Evolutionary conservation across 2,888 invertebrate species (phyloP), one percentile per base, ranked within the genome.

Genomic region (Hyalella azteca): DNA sequence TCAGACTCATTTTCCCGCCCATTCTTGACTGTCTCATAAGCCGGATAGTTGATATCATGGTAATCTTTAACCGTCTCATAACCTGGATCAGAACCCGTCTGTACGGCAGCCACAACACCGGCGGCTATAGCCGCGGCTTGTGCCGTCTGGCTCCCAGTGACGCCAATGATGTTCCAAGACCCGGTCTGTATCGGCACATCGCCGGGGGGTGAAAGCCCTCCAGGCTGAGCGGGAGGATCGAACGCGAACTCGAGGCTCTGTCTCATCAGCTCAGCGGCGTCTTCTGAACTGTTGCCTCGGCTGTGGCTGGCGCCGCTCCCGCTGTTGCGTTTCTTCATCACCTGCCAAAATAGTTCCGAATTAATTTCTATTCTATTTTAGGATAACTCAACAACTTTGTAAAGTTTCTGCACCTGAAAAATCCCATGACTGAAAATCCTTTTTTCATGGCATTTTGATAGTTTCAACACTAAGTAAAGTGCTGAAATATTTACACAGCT

Each of bases 51-150:
- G 19, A 66, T 32, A 13, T 66, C 66, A 36, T 66, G 32, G 26
- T 66, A 66, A 26, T 82, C 82, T n/a, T 82, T 79, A 22, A 84
- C 84, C 3, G 84, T 84, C 54, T 84, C 84, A 79, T 84, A 84
- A 0, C 84, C 84, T 39, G 82, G 84, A 26, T 84, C 84, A 26
- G 84, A 81, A 36, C 66, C 29, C 36, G 66, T 66, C 7, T 66
- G 66, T 3, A 66, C 66, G 5, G 66, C 66, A 19, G 66, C 66
- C 9, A 36, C 66, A 4, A 66, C 66, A 66, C 66, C 66, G 19
- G 66, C 66, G 5, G 66, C 66, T 15, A 66, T 66, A 1, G 36
- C 66, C 13, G 66, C 66, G 11, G 66, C 66, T 36, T 66, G 66
- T 0, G 66, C 66, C 11, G 66, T 66, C 13, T 66, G 66, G 19